Base-by-base conservation (phyloP, 2,888 invertebrate species). In the Nymphalis c-album region DNA sequence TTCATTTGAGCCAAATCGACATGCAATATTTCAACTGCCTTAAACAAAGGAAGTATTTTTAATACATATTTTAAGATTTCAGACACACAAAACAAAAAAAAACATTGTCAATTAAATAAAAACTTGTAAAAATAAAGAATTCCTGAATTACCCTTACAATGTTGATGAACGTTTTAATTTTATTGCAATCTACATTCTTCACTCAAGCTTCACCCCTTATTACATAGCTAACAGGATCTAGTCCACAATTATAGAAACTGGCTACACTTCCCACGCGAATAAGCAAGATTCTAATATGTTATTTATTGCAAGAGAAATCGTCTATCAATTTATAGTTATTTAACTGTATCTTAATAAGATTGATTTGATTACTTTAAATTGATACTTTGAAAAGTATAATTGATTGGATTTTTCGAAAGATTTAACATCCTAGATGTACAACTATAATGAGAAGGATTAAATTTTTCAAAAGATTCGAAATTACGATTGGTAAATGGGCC, bases 131-230 rank as follows among this genome's bases (percentile, higher is more conserved):
- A 22, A 16, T 13, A 7, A 3, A 57, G 7, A 35, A n/a, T 57
- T n/a, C n/a, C 8, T 4, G 18, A 3, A n/a, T 16, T 13, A 53
- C 22, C 17, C 16, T 53, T 53, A 7, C 8, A 17, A 48, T n/a
- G 26, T 18, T 63, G 47, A 57, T 31, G 20, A 20, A 40, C 13
- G 3, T 40, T 2, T n/a, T 48, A 20, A 48, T 57, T 31, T 31
- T 35, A 57, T 63, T 13, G 46, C 55, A 57, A 57, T 57, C 63
- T 17, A n/a, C 63, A 63, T 63, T 57, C 57, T 35, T 63, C 22
- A 13, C 8, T 17, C 63, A 63, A 55, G 48, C 57, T 35, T 63
- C 22, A 13, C 8, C 18, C 63, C 48, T 58, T 57, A 58, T 63
- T 63, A 63, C 6, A 47, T 10, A 50, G 16, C 26, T n/a, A 16